phyloP scores from a whole-genome alignment of 2,797 vertebrate genomes.

The Melanotaenia nigrans region DNA sequence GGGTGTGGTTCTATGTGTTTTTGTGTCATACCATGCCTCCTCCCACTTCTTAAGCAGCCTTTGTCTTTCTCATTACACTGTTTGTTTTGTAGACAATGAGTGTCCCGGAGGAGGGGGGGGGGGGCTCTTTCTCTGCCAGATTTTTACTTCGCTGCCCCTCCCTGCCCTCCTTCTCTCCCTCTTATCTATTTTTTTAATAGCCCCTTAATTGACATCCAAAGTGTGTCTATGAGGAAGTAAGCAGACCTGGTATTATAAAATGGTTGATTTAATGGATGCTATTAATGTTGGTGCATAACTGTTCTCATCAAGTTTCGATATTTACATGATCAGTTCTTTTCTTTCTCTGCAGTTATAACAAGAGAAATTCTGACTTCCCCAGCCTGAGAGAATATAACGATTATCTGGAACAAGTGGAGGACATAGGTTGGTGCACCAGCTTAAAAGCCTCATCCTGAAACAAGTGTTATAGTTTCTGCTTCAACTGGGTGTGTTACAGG shows the following conservation, averaged over 20 bases:
- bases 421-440: conserved; percentile 85
- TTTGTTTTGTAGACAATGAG: conserved; percentile 87
- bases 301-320: conserved; percentile 55
- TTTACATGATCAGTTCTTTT: conserved; percentile 52
- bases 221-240: conserved; percentile 65
- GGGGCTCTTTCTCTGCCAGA: conserved; percentile 78
- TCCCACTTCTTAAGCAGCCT: conserved; percentile 80
- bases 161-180: conserved; percentile 57
- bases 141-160: conserved; percentile 75
- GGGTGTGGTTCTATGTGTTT: conserved; percentile 68
- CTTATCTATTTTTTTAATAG: conserved; percentile 76
- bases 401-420: conserved; percentile 96
- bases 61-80: conserved; percentile 84
- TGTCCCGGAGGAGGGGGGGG: conserved; percentile 63
- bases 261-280: conserved; percentile 72
- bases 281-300: conserved; percentile 65
- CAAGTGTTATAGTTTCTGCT: conserved; percentile 40
- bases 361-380: conserved; percentile 94
- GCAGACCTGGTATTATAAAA: conserved; percentile 73
- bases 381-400: conserved; percentile 93
- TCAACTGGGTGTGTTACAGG: conserved; percentile 42
- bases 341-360: conserved; percentile 91
- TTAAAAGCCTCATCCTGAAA: conserved; percentile 22
- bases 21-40: conserved; percentile 73
- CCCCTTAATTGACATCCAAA: conserved; percentile 79